Conservation (phyloP, 2,113 vertebrate genomes). For the Perca schrenkii region DNA sequence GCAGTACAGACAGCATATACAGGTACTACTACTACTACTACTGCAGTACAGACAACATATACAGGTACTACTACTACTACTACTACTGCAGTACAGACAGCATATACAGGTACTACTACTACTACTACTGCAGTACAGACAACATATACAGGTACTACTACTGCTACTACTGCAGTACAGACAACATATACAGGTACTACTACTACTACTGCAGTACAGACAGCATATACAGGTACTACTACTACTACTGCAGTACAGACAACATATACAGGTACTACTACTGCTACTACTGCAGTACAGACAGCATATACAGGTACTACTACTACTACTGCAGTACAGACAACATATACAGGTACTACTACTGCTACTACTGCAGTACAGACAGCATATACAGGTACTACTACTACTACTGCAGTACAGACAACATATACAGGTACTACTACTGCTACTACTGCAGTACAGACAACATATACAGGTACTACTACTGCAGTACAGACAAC, state of each 20-base stretch:
- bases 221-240: neutral
- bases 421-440: slow-evolving; percentile 92
- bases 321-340: slow-evolving; percentile 26
- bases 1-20: neutral
- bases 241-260: slow-evolving; percentile 5
- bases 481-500: neutral
- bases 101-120: no score
- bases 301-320: neutral
- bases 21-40: neutral
- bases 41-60: neutral
- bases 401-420: slow-evolving; percentile 91
- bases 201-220: neutral
- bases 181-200: neutral
- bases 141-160: no score
- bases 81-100: neutral
- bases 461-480: neutral
- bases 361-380: slow-evolving; percentile 91
- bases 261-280: neutral
- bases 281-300: neutral
- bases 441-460: neutral
- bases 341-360: neutral
- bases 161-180: neutral
- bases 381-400: slow-evolving; percentile 91
- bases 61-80: no score
- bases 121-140: neutral